phyloP scores from a whole-genome alignment of 2,888 invertebrate species.

The Sinelater perroti region DNA sequence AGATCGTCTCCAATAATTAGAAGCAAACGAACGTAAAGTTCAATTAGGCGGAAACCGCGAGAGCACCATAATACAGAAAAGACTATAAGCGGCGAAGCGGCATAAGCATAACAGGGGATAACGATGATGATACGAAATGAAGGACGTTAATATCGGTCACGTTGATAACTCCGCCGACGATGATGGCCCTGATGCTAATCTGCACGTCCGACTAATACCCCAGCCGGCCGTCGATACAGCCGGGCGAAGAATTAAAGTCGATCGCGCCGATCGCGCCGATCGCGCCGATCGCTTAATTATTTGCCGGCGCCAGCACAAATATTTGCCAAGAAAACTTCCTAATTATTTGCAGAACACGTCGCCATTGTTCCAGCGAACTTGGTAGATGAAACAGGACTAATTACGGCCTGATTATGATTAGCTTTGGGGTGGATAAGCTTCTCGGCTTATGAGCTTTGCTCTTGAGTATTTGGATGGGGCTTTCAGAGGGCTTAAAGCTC shows the following conservation, averaged over 20 bases:
- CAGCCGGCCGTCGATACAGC: no score
- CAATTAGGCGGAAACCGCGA: slow-evolving; percentile 33
- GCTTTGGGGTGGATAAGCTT: slow-evolving; percentile 60
- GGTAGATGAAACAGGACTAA: slow-evolving; percentile 52
- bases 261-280: no score
- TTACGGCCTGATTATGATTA: slow-evolving; percentile 62
- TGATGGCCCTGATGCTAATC: slow-evolving; percentile 25
- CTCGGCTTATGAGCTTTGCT: slow-evolving; percentile 59
- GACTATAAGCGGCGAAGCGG: slow-evolving; percentile 31
- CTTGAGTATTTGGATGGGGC: slow-evolving; percentile 58
- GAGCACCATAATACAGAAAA: slow-evolving; percentile 34
- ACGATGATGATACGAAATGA: slow-evolving; percentile 36
- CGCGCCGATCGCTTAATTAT: no score
- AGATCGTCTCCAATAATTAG: slow-evolving; percentile 13
- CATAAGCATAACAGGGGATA: slow-evolving; percentile 37
- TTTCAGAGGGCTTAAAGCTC: slow-evolving; percentile 55
- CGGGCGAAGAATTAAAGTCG: background rate
- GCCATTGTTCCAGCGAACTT: slow-evolving; percentile 34
- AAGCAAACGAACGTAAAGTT: slow-evolving; percentile 28
- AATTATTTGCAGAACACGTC: slow-evolving; percentile 25
- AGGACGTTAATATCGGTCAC: slow-evolving; percentile 33
- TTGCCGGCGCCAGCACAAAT: background rate
- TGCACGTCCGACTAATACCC: no score
- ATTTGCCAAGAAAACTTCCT: slow-evolving; percentile 4
- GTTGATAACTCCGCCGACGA: slow-evolving; percentile 27